Evolutionary conservation across 2,888 invertebrate genomes (phyloP).

Genomic region (Troilus luridus): DNA sequence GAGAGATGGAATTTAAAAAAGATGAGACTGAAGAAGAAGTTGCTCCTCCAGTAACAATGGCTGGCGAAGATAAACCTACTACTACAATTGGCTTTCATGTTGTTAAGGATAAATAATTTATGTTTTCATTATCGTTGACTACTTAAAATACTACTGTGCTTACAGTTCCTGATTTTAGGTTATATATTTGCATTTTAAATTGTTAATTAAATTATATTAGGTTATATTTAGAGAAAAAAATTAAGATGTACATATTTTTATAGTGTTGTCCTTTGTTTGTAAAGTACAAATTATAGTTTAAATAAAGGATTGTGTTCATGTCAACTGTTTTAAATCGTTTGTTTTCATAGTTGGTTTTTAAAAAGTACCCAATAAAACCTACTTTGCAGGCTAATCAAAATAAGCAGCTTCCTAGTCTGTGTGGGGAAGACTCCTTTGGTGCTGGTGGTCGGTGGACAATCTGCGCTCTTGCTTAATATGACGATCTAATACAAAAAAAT

Average conservation of each 20-base stretch:
- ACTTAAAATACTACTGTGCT: slow-evolving; percentile 15
- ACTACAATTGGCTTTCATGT: slow-evolving; percentile 56
- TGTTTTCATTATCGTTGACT: slow-evolving; percentile 1
- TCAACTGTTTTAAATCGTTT: not conserved
- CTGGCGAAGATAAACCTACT: slow-evolving; percentile 41
- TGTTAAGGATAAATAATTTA: slow-evolving; percentile 51
- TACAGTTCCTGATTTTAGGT: slow-evolving; percentile 23
- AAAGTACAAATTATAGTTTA: not conserved
- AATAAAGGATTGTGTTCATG: not conserved
- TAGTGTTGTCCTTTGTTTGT: slow-evolving; percentile 16
- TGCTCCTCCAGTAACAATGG: slow-evolving; percentile 37
- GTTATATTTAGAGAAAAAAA: not conserved
- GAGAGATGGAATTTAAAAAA: slow-evolving; percentile 2
- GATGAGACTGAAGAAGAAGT: slow-evolving; percentile 38
- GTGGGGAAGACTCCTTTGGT: too few relatives aligned
- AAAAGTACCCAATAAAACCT: too few relatives aligned
- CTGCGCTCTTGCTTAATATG: too few relatives aligned
- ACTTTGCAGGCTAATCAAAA: too few relatives aligned
- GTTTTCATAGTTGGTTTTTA: not conserved
- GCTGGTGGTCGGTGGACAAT: too few relatives aligned
- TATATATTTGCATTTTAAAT: slow-evolving; percentile 27
- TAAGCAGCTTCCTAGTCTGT: too few relatives aligned
- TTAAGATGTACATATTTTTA: slow-evolving; percentile 16
- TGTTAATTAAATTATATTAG: slow-evolving; percentile 1
- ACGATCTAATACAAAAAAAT: too few relatives aligned